Base-by-base conservation (phyloP, 2,797 vertebrate genomes). In the Acrossocheilus wenchowensis region DNA sequence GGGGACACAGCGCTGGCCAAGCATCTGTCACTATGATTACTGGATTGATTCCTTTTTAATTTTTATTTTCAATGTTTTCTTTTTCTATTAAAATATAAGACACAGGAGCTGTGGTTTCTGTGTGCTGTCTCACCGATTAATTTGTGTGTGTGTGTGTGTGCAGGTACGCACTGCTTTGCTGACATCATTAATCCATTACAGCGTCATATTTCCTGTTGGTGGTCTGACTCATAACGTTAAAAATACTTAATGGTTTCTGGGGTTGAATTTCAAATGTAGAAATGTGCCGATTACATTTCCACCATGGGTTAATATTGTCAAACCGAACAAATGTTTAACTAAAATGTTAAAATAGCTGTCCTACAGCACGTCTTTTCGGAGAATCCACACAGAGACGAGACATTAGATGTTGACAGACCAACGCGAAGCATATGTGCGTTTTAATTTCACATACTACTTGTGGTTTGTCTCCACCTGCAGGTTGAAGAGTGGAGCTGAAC, bases 31-130 rank as follows among this genome's bases (percentile, higher is more conserved):
- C 91, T 88, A 90, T 94, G 90, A 93, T 92, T 93, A 91, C 89
- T 92, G 90, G 90, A 93, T 93, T 90, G 92, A 86, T 92, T 93
- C 92, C 93, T 93, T 95, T 87, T 89, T 43, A 71, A 72, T 78
- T 86, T 93, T 95, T 94, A 93, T 95, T 95, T 96, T 94, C 89
- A 93, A 94, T 87, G 87, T 85, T 88, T 90, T 89, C 79, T 88
- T 93, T 96, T 96, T 95, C 91, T 95, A 96, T 95, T 96, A 96
- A 96, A 96, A 94, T 92, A 90, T 89, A 92, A 95, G 94, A 92
- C 77, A 72, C 90, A 88, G 26, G 88, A 90, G 88, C 93, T 93
- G 92, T 66, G 82, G 92, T 92, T 90, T 87, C 91, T 91, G 78
- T 41, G 34, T 50, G 45, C 30, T 68, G 43, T 69, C n/a, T 89